Conservation (phyloP, 2,888 invertebrate species). For the Prionchulus punctatus region DNA sequence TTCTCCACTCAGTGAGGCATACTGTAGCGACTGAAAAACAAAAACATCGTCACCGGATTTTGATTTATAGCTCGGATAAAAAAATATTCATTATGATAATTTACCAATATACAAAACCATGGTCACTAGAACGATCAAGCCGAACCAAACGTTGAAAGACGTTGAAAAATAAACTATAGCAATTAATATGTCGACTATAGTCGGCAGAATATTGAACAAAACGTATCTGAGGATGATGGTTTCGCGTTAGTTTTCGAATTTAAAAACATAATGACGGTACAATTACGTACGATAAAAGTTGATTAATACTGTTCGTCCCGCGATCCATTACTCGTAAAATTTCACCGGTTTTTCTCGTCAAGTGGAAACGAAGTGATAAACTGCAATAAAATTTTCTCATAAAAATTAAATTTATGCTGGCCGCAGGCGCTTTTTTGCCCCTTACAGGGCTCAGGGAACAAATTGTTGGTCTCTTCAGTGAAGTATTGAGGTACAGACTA, state of each 20-base stretch:
- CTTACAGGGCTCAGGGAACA: too few species aligned
- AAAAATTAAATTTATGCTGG: too few species aligned
- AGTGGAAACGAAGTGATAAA: slow-evolving; percentile 81
- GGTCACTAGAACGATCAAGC: slow-evolving; percentile 76
- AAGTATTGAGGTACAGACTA: not conserved
- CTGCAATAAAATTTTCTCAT: slow-evolving; percentile 9
- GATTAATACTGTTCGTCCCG: slow-evolving; percentile 88
- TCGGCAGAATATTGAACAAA: slow-evolving; percentile 78
- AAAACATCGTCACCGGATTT: too few species aligned
- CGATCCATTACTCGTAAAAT: slow-evolving; percentile 89
- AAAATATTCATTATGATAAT: slow-evolving; percentile 31
- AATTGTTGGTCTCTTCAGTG: too few species aligned
- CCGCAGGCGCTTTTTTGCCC: too few species aligned
- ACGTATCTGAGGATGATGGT: slow-evolving; percentile 40
- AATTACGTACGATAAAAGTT: slow-evolving; percentile 40
- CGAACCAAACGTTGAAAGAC: slow-evolving; percentile 82
- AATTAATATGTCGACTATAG: slow-evolving; percentile 73
- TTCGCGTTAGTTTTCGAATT: not conserved
- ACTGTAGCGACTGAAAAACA: slow-evolving; percentile 57
- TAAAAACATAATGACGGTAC: not conserved
- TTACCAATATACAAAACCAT: slow-evolving; percentile 82
- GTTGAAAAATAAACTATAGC: slow-evolving; percentile 74
- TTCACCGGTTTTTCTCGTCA: slow-evolving; percentile 86
- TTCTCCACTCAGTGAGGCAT: slow-evolving; percentile 88
- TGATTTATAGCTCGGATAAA: not conserved